phyloP scores from a whole-genome alignment of 2,797 vertebrate genomes.

The Cuculus canorus region DNA sequence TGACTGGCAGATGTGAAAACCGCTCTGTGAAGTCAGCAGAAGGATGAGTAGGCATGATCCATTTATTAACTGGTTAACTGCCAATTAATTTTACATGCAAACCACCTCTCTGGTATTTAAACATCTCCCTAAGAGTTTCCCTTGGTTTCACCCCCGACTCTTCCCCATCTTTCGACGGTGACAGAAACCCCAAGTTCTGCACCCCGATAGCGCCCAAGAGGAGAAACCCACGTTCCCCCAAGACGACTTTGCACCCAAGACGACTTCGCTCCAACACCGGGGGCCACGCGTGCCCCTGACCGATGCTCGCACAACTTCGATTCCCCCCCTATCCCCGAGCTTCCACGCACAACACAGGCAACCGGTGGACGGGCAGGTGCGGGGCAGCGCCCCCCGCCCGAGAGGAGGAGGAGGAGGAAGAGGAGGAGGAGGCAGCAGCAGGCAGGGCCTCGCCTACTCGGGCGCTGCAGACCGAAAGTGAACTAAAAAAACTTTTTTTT shows the following conservation, averaged over 20 bases:
- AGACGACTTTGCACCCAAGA: no score
- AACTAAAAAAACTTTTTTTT: constrained; percentile 54
- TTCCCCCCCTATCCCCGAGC: no score
- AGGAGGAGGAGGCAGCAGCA: neutral
- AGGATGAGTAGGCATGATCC: constrained; percentile 48
- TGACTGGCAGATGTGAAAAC: constrained; percentile 9
- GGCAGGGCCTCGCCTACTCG: constrained; percentile 49
- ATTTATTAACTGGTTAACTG: constrained; percentile 61
- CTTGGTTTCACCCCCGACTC: neutral
- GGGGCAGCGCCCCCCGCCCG: neutral
- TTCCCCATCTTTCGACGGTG: neutral
- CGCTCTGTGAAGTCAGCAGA: constrained; percentile 41
- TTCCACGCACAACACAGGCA: no score
- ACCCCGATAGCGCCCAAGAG: neutral
- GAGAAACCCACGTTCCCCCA: neutral
- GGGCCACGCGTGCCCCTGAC: no score
- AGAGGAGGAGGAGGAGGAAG: neutral
- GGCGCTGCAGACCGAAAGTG: constrained; percentile 33
- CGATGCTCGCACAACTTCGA: no score
- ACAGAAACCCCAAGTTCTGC: neutral
- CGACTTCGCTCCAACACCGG: no score
- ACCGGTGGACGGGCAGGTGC: neutral
- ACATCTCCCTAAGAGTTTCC: neutral
- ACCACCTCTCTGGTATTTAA: constrained; percentile 11
- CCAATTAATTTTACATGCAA: constrained; percentile 39